Evolutionary conservation across 2,888 invertebrate genomes (phyloP), one percentile per base, ranked within the genome.

Genomic region (Tubiluchus corallicola): DNA sequence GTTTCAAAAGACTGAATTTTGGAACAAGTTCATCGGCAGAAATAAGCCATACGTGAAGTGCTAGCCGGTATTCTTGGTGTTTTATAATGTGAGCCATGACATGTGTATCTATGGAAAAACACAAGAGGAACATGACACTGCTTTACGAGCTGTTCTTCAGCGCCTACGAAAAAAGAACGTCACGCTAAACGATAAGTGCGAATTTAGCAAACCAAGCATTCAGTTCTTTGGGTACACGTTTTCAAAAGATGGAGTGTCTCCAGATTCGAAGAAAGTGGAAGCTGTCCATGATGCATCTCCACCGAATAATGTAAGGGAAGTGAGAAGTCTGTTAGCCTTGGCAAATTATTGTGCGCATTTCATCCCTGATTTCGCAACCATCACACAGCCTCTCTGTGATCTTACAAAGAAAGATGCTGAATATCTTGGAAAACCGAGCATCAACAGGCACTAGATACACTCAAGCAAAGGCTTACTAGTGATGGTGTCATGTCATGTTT

Each of bases 1-100:
- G 59, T 20, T 67, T 61, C 47, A 65, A 63, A 49, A 38, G 62
- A n/a, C 21, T 63, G 4, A 59, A 60, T 57, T 64, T 63, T 47
- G 62, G 62, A 0, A 57, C 66, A 5, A 53, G 53, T 2, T 62
- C 62, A 42, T 68, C 67, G 3, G 60, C 63, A 1, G 67, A 66
- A 52, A 51, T 62, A 64, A 51, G 54, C 54, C 2, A 45, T 67
- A 19, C 58, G 60, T 46, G 49, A 51, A 47, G 54, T 64, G 4
- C 42, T 66, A 2, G 21, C 47, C 21, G 52, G 50, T 3, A 59
- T 60, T 17, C 52, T 57, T 37, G 61, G 61, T 0, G 55, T 53
- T 3, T 47, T 60, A 19, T n/a, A 62, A 59, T 42, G 56, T 57
- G 41, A 58, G 58, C 18, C 64, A 64, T 51, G 62, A 64, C 50